Percentiles rank a stretch among this genome's conserved stretches.
phyloP scores from a whole-genome alignment of 1,140 invertebrate species.

The Holotrichia oblita region DNA sequence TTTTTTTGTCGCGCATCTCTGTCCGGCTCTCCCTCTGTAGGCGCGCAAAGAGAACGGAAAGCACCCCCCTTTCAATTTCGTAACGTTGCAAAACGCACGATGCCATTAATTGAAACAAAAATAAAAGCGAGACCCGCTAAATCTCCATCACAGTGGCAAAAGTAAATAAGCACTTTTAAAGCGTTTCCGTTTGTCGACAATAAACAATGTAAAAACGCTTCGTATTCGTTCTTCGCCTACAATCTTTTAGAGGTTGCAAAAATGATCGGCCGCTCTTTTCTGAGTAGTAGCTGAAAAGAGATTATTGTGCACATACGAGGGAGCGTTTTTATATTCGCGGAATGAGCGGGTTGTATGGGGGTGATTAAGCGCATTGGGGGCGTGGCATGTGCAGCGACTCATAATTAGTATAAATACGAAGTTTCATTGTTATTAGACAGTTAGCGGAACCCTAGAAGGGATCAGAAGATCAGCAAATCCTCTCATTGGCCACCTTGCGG shows the following conservation, averaged over 20 bases:
- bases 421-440: too few relatives aligned
- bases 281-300: too few relatives aligned
- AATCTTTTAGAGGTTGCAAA: not conserved
- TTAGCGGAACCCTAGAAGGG: too few relatives aligned
- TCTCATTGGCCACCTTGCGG: too few relatives aligned
- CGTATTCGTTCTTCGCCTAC: conserved; percentile 14
- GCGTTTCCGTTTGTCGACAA: not conserved
- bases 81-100: conserved; percentile 32
- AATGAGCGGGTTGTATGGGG: too few relatives aligned
- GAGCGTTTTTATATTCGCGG: too few relatives aligned
- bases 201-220: not conserved
- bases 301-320: too few relatives aligned
- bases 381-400: too few relatives aligned
- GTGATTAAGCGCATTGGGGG: too few relatives aligned
- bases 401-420: too few relatives aligned
- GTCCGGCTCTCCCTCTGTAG: not conserved
- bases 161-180: conserved; percentile 32
- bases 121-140: conserved; percentile 26
- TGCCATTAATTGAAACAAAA: conserved; percentile 32
- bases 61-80: conserved; percentile 29
- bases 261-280: not conserved
- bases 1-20: not conserved
- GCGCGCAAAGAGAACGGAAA: not conserved
- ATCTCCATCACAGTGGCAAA: conserved; percentile 23
- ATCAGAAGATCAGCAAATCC: too few relatives aligned